Evolutionary conservation across 2,888 invertebrate genomes (phyloP), one percentile per base, ranked within the genome.

Genomic region (Harpalus rufipes): DNA sequence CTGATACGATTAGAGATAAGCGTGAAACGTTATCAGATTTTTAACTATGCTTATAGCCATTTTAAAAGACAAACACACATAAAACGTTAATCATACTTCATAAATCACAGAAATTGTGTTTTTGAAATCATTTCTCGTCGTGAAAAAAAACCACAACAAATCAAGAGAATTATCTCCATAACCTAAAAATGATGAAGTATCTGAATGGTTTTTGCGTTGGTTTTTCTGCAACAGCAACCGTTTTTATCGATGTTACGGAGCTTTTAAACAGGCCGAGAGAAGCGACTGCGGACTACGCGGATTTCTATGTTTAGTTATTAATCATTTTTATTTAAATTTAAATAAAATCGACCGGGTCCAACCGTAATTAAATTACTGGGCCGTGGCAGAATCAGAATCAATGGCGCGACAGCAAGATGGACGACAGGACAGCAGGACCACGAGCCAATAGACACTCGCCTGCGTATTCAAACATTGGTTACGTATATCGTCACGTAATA

Each of bases 131-230:
- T 82, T 82, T 82, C 56, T 82, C 82, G 74, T 74, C 41, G 59
- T 72, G 41, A 74, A 82, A 82, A 21, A 81, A 82, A 82, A 82
- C 16, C 74, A 74, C 82, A 82, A 82, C 82, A 82, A 82, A 72
- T 82, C 82, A 82, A 82, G 56, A 74, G 82, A 82, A 82, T 82
- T 82, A 82, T 82, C 82, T 82, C 82, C 74, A 82, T 82, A 82
- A 82, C 82, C 82, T 82, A 74, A 82, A 82, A 82, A 82, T 82
- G 82, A 82, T 82, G 82, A 82, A 82, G 82, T 82, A 74, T 61
- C 82, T 56, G 41, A 82, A 82, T 44, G 56, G 82, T 82, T 82
- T 82, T 82, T 82, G 72, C 14, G 74, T 74, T 7, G 61, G 51
- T 82, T 74, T 58, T 58, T 82, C 51, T 82, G 74, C 74, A 74